A percentile compares a stretch with the other conserved stretches of the same genome.
Evolutionary conservation across 1,140 invertebrate genomes (phyloP).

Genomic region (Cherax quadricarinatus): DNA sequence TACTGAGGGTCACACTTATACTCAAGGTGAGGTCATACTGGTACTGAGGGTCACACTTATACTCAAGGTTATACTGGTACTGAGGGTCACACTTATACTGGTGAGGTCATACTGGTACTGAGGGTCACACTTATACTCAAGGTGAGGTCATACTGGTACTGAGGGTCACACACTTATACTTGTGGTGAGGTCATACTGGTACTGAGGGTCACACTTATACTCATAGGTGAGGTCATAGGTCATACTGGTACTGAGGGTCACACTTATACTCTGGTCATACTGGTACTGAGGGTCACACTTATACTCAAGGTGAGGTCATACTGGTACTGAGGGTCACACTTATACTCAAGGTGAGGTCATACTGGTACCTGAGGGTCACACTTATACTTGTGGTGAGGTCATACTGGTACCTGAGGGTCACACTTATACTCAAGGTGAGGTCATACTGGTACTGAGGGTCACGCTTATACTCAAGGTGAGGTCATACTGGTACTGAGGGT

Average conservation of each 20-base stretch:
- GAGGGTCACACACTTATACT: slow-evolving; percentile 94
- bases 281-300: slow-evolving; percentile 85
- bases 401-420: slow-evolving; percentile 81
- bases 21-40: slow-evolving; percentile 85
- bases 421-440: slow-evolving; percentile 94
- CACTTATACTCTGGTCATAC: slow-evolving; percentile 87
- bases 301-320: slow-evolving; percentile 90
- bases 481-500: slow-evolving; percentile 80
- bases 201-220: slow-evolving; percentile 90
- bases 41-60: slow-evolving; percentile 89
- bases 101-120: slow-evolving; percentile 79
- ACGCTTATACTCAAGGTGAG: slow-evolving; percentile 95
- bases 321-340: slow-evolving; percentile 85
- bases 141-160: slow-evolving; percentile 79
- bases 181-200: slow-evolving; percentile 83
- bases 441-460: slow-evolving; percentile 80
- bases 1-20: slow-evolving; percentile 89
- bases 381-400: slow-evolving; percentile 93
- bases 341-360: slow-evolving; percentile 90
- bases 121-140: slow-evolving; percentile 96
- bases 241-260: slow-evolving; percentile 83
- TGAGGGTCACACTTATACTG: slow-evolving; percentile 93
- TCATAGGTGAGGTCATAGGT: slow-evolving; percentile 88
- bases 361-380: slow-evolving; percentile 83
- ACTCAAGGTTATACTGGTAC: slow-evolving; percentile 84